phyloP scores from a whole-genome alignment of 2,888 invertebrate species.

The Temnothorax ravouxi region DNA sequence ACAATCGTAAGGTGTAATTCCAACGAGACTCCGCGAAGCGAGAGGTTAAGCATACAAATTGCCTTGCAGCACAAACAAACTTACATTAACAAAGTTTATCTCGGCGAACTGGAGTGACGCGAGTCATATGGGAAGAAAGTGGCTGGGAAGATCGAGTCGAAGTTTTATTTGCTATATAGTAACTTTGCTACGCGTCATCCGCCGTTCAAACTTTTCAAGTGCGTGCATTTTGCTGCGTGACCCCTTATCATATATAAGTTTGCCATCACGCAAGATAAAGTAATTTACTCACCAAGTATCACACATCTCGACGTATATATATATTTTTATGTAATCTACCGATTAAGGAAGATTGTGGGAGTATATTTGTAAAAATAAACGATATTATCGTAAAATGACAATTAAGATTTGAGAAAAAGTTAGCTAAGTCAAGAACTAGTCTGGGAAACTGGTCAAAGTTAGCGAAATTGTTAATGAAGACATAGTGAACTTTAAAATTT shows the following conservation, averaged over 20 bases:
- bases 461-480: background rate
- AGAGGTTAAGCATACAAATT: conserved; percentile 59
- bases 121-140: conserved; percentile 57
- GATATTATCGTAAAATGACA: background rate
- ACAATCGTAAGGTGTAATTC: conserved; percentile 58
- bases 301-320: background rate
- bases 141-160: conserved; percentile 47
- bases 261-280: conserved; percentile 12
- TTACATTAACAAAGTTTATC: conserved; percentile 48
- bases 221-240: conserved; percentile 36
- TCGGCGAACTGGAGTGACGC: conserved; percentile 51
- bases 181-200: conserved; percentile 51
- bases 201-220: conserved; percentile 47
- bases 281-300: conserved; percentile 34
- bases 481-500: conserved; percentile 7
- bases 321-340: background rate
- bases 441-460: background rate
- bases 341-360: background rate
- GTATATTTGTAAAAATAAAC: background rate
- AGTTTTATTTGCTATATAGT: conserved; percentile 52
- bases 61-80: conserved; percentile 52
- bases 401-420: background rate
- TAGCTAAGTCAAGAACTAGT: background rate
- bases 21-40: conserved; percentile 45
- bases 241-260: conserved; percentile 22